Evolutionary conservation across 2,888 invertebrate genomes (phyloP).

Genomic region (Loripinus fragilis): DNA sequence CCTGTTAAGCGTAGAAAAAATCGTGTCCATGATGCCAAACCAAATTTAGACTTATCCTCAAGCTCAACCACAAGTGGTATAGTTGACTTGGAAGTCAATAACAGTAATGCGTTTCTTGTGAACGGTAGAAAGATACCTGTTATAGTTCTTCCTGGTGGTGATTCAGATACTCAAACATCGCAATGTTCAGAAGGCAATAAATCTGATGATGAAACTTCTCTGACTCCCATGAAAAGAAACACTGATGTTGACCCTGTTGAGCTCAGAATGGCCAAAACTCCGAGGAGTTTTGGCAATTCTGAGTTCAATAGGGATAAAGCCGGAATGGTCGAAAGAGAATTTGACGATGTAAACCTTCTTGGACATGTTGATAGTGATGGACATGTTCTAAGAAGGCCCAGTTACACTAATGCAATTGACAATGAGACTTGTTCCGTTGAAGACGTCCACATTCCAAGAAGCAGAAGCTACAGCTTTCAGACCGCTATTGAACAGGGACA

Average conservation of each 20-base stretch:
- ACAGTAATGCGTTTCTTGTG: constrained; percentile 29
- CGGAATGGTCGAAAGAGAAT: not conserved
- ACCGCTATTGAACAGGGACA: constrained; percentile 71
- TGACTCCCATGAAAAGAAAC: not conserved
- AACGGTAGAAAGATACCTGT: not conserved
- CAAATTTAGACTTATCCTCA: not conserved
- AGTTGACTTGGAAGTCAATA: constrained; percentile 51
- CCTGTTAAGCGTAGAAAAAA: constrained; percentile 37
- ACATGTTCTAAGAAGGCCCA: constrained; percentile 46
- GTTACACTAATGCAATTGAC: constrained; percentile 61
- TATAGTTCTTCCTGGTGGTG: not conserved
- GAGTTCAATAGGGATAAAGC: no score
- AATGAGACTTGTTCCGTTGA: constrained; percentile 36
- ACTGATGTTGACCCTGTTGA: no score
- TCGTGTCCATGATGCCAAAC: constrained; percentile 12
- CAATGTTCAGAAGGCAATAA: constrained; percentile 49
- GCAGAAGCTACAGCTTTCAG: constrained; percentile 66
- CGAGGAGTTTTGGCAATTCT: no score
- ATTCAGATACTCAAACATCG: constrained; percentile 44
- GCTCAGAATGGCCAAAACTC: no score
- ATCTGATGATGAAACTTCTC: constrained; percentile 36
- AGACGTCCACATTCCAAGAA: constrained; percentile 42
- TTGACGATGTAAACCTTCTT: not conserved
- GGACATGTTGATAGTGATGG: not conserved
- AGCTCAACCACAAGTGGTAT: constrained; percentile 67